Evolutionary conservation across 2,113 vertebrate species (phyloP), one percentile per base, ranked within the genome.

Genomic region (Megaleporinus macrocephalus): DNA sequence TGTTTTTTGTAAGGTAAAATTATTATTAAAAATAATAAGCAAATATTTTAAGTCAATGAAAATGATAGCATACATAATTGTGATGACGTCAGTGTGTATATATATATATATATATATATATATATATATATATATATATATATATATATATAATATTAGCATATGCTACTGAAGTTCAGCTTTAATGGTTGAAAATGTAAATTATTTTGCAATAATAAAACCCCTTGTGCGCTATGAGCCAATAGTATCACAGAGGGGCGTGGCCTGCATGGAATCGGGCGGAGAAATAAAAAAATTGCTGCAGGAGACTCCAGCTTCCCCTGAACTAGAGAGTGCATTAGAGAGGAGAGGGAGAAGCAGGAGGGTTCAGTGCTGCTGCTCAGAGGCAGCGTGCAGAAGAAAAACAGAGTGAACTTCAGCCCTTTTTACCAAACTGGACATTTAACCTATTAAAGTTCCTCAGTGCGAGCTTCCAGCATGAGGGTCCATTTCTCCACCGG

Each of bases 401-500:
- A 59, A 18, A n/a, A 9, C 5, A 26, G 20, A 55, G 2, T 20
- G 22, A 57, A 57, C 49, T 16, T 16, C 7, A 57, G 53, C 18
- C 9, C 11, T 36, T 61, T 61, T 61, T 11, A 24, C 57, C 24
- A 26, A 61, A 61, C 57, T 61, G 57, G 57, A 61, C 57, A 26
- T 61, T 61, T 13, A 61, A 61, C 3, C 57, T 26, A n/a, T 26
- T 5, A 59, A 18, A 13, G 13, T 5, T 20, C 16, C 18, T 24
- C 65, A 26, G n/a, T 14, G 62, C 5, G 3, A 66, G 6, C 15
- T 11, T 9, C 4, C 90, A 88, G 88, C 78, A 94, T 94, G 93
- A 89, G 91, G 79, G 55, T 86, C 61, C 85, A 85, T 26, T 90
- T 91, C 44, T 87, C 92, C 29, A 86, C 91, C 53, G 86, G 73